phyloP scores from a whole-genome alignment of 2,113 vertebrate genomes.

The Theristicus caerulescens region DNA sequence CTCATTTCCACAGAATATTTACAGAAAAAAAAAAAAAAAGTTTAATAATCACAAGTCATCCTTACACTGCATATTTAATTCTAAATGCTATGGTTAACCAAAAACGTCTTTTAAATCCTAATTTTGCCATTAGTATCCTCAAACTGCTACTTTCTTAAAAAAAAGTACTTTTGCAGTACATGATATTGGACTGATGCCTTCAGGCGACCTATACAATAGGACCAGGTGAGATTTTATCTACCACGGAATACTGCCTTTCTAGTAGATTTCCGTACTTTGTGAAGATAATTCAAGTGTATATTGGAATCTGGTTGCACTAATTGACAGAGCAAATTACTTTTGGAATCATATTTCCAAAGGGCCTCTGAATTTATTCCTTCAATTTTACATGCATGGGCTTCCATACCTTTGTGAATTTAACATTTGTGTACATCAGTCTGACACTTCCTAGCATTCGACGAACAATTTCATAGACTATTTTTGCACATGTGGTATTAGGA shows the following conservation, averaged over 20 bases:
- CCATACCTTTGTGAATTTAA: slow-evolving; percentile 38
- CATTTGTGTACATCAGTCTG: not conserved
- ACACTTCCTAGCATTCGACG: not conserved
- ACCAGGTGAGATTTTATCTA: not conserved
- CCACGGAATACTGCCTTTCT: not conserved
- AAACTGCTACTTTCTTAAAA: not conserved
- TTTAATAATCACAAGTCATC: not conserved
- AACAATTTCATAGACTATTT: slow-evolving; percentile 29
- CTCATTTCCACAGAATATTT: not conserved
- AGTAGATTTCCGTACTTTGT: not conserved
- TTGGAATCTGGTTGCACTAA: slow-evolving; percentile 16
- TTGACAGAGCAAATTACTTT: slow-evolving; percentile 25
- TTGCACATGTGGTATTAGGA: not conserved
- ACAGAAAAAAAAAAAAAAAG: not conserved
- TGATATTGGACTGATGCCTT: not conserved
- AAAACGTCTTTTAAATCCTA: not conserved
- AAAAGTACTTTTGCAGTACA: not conserved
- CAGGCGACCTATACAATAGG: not conserved
- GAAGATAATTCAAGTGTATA: slow-evolving; percentile 13
- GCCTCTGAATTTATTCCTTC: slow-evolving; percentile 18
- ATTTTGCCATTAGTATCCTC: not conserved
- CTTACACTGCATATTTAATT: not conserved
- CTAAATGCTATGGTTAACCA: not conserved
- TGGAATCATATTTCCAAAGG: not conserved
- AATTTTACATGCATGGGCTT: slow-evolving; percentile 15